Evolutionary conservation across 2,797 vertebrate genomes (phyloP).

Genomic region (Danio aesculapii): DNA sequence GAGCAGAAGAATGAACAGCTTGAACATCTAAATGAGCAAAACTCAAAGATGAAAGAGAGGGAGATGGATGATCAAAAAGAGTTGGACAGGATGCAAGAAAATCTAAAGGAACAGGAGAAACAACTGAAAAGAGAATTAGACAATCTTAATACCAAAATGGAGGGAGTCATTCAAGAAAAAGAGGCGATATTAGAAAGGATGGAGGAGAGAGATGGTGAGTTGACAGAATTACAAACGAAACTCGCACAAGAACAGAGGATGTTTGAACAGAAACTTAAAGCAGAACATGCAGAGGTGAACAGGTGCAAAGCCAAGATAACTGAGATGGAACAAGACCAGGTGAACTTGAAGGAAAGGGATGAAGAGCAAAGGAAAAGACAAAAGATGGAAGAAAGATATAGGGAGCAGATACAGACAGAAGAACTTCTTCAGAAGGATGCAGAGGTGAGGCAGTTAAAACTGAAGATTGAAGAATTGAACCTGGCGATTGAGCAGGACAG

Average conservation of each 20-base stretch:
- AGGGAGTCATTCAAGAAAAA: slow-evolving; percentile 32
- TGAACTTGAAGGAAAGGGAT: slow-evolving; percentile 24
- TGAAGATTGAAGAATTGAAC: slow-evolving; percentile 41
- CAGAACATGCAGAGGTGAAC: slow-evolving; percentile 26
- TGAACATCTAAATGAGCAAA: slow-evolving; percentile 30
- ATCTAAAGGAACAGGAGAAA: slow-evolving; percentile 20
- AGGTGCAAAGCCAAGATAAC: slow-evolving; percentile 15
- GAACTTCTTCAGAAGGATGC: slow-evolving; percentile 39
- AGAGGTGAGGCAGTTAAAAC: slow-evolving; percentile 28
- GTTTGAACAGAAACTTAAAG: slow-evolving; percentile 30
- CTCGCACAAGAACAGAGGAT: neutral
- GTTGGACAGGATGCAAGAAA: slow-evolving; percentile 13
- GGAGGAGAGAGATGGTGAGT: slow-evolving; percentile 11
- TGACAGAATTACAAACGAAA: slow-evolving; percentile 27
- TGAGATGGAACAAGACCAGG: slow-evolving; percentile 7
- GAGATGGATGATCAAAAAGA: slow-evolving; percentile 26
- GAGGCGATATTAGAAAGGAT: neutral
- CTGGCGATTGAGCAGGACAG: slow-evolving; percentile 6
- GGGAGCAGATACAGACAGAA: slow-evolving; percentile 40
- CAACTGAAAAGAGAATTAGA: slow-evolving; percentile 31
- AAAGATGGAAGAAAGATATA: slow-evolving; percentile 43
- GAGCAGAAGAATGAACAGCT: slow-evolving; percentile 60
- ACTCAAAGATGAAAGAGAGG: slow-evolving; percentile 32
- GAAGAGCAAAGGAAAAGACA: slow-evolving; percentile 41
- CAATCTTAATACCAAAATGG: slow-evolving; percentile 14